Evolutionary conservation across 2,113 vertebrate species (phyloP).

Genomic region (Struthidea cinerea): DNA sequence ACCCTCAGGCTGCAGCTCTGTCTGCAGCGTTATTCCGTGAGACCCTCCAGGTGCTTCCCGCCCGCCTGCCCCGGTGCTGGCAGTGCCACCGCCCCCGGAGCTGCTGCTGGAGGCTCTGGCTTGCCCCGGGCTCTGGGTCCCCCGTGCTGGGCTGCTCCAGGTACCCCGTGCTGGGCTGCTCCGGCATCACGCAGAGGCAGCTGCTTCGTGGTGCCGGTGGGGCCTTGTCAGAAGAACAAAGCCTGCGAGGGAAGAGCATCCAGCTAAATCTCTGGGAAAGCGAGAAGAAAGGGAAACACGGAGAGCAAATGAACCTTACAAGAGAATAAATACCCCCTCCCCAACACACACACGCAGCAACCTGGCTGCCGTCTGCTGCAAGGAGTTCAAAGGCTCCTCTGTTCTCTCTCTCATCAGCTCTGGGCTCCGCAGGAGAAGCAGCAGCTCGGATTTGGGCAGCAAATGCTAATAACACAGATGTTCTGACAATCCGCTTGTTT

Average conservation of each 20-base stretch:
- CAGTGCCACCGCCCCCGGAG: neutral
- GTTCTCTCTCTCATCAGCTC: conserved; percentile 76
- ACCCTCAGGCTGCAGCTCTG: neutral
- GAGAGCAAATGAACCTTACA: conserved; percentile 68
- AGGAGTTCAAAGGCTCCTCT: conserved; percentile 80
- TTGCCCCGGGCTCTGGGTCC: accelerated
- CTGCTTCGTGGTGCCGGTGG: neutral
- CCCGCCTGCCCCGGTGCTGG: accelerated
- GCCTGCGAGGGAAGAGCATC: conserved; percentile 13
- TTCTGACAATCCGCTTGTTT: conserved; percentile 70
- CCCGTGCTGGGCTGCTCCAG: neutral
- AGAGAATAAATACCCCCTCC: conserved; percentile 63
- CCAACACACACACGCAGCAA: conserved; percentile 58
- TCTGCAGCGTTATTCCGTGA: accelerated
- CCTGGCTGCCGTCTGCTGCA: conserved; percentile 75
- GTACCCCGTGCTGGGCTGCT: neutral
- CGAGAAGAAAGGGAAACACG: conserved; percentile 55
- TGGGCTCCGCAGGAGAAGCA: conserved; percentile 71
- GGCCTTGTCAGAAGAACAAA: conserved; percentile 63
- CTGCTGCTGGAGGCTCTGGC: neutral
- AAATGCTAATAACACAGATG: conserved; percentile 84
- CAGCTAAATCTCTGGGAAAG: conserved; percentile 57
- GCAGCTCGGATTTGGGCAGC: conserved; percentile 73
- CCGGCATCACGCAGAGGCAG: neutral
- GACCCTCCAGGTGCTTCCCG: neutral